Conservation (phyloP, 2,797 vertebrate species). For the Hylomyscus alleni region DNA sequence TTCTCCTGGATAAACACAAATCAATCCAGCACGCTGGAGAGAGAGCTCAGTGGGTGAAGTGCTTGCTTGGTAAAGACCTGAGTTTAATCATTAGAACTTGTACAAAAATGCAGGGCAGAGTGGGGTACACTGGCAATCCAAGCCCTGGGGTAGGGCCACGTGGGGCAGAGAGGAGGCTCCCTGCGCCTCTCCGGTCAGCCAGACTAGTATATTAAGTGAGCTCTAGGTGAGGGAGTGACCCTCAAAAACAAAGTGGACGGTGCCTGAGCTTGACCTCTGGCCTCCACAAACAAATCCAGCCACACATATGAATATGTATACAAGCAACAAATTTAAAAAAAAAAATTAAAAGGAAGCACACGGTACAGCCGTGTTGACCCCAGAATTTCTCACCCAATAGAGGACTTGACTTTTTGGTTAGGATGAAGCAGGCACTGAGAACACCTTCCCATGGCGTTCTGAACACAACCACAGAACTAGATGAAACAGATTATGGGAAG, state of each 20-base stretch:
- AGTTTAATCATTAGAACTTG: neutral
- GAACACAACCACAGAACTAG: neutral
- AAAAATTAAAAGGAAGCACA: neutral
- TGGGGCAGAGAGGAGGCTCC: neutral
- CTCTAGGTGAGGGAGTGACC: no score
- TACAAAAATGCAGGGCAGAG: neutral
- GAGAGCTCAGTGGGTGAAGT: neutral
- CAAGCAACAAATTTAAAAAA: neutral
- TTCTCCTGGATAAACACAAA: neutral
- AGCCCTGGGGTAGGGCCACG: neutral
- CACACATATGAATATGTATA: neutral
- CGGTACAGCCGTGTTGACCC: neutral
- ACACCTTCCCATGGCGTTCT: neutral
- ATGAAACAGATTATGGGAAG: neutral
- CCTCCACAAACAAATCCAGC: neutral
- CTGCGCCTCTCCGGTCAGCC: neutral
- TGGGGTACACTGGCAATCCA: neutral
- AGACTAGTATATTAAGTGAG: neutral
- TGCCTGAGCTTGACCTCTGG: neutral
- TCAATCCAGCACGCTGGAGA: neutral
- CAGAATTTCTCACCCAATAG: neutral
- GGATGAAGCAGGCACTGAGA: neutral
- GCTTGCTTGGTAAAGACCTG: neutral
- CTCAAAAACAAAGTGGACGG: neutral
- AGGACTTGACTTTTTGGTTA: neutral